Conservation (phyloP, 2,113 vertebrate species). For the Sturnira hondurensis region DNA sequence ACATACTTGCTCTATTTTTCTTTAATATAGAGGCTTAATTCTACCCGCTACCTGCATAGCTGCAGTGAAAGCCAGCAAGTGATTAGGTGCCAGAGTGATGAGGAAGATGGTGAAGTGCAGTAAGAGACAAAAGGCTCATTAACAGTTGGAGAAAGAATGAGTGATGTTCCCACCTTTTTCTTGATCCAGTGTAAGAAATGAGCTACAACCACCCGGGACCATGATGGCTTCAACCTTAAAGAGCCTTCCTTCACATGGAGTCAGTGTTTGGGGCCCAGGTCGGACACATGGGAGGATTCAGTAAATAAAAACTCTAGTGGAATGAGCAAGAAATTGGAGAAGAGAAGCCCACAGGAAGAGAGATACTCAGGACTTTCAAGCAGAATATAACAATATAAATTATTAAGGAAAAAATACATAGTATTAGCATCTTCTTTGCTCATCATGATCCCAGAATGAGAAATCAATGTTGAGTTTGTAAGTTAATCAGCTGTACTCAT, state of each 20-base stretch:
- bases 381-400: background rate
- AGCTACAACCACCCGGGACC: background rate
- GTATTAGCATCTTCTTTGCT: background rate
- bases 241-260: background rate
- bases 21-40: background rate
- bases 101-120: background rate
- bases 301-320: background rate
- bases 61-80: background rate
- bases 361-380: background rate
- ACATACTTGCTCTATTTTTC: background rate
- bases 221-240: background rate
- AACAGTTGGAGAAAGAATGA: background rate
- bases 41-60: background rate
- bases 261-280: background rate
- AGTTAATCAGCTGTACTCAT: background rate
- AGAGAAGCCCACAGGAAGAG: background rate
- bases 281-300: background rate
- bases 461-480: background rate
- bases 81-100: background rate
- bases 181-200: background rate
- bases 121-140: background rate
- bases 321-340: background rate
- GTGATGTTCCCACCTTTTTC: background rate
- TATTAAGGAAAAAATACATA: background rate
- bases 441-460: background rate